phyloP scores from a whole-genome alignment of 2,113 vertebrate genomes.

The Salvelinus sp. region DNA sequence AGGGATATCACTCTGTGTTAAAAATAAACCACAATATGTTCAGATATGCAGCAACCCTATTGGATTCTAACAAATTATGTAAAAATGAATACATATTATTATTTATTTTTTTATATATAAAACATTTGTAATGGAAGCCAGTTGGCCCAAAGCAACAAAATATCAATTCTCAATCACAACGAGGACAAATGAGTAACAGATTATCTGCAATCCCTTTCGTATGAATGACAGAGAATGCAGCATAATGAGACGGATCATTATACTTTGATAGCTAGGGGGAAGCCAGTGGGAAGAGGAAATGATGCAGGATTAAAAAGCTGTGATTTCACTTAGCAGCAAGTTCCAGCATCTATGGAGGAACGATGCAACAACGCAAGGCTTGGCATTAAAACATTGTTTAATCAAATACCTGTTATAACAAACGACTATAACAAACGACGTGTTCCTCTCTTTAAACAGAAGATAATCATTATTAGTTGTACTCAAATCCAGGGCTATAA shows the following conservation, averaged over 20 bases:
- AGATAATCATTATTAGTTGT: too few species aligned
- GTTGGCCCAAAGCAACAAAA: constrained; percentile 11
- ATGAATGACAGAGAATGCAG: constrained; percentile 3
- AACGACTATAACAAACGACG: background rate
- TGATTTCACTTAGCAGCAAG: background rate
- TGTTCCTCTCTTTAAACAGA: too few species aligned
- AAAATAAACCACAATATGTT: background rate
- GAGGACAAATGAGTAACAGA: constrained; percentile 17
- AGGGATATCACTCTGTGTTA: background rate
- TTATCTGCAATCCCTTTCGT: constrained; percentile 11
- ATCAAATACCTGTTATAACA: background rate
- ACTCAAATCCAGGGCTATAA: background rate
- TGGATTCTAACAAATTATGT: background rate
- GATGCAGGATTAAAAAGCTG: background rate
- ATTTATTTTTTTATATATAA: too few species aligned
- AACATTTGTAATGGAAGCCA: background rate
- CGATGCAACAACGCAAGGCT: background rate
- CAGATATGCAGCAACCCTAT: too few species aligned
- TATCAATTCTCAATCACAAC: background rate
- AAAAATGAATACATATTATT: constrained; percentile 5
- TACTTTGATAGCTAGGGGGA: background rate
- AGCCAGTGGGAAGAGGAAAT: background rate
- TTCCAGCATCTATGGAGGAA: background rate
- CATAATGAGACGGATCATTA: constrained; percentile 12
- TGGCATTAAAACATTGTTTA: background rate